Conservation (phyloP, 2,113 vertebrate species). For the Tenrec ecaudatus region DNA sequence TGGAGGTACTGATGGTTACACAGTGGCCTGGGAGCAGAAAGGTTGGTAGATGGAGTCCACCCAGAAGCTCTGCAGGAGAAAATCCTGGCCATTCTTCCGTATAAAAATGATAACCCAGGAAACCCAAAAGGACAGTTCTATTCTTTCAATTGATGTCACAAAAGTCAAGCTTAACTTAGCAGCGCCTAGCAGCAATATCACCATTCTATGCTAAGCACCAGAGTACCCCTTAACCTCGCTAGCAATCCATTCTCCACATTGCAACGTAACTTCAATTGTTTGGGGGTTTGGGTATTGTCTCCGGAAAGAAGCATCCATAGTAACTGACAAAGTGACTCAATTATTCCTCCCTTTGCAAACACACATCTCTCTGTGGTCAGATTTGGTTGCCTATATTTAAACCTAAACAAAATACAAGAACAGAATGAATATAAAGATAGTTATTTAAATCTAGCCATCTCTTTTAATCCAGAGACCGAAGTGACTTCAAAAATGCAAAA, state of each 20-base stretch:
- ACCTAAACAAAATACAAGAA: neutral
- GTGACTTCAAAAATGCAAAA: conserved; percentile 10
- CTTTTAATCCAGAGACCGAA: neutral
- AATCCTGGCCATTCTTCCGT: neutral
- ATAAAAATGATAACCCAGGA: neutral
- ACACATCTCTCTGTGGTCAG: neutral
- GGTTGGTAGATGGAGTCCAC: neutral
- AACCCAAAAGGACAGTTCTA: neutral
- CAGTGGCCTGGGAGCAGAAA: neutral
- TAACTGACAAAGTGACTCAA: neutral
- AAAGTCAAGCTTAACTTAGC: no score
- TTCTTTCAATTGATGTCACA: neutral
- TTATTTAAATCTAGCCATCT: neutral
- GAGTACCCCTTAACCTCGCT: neutral
- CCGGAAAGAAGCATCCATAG: conserved; percentile 15
- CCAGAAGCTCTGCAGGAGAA: neutral
- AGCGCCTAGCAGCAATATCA: neutral
- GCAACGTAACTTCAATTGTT: neutral
- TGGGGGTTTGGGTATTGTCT: neutral
- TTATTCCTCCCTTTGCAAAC: neutral
- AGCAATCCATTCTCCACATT: neutral
- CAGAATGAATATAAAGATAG: neutral
- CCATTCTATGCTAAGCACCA: neutral
- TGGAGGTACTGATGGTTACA: neutral
- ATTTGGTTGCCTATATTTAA: conserved; percentile 2